These are phyloP conservation scores for Cantharis lateralis DNA, from an alignment of 2,888 invertebrate genomes.

Conservation along the genomic window DNA sequence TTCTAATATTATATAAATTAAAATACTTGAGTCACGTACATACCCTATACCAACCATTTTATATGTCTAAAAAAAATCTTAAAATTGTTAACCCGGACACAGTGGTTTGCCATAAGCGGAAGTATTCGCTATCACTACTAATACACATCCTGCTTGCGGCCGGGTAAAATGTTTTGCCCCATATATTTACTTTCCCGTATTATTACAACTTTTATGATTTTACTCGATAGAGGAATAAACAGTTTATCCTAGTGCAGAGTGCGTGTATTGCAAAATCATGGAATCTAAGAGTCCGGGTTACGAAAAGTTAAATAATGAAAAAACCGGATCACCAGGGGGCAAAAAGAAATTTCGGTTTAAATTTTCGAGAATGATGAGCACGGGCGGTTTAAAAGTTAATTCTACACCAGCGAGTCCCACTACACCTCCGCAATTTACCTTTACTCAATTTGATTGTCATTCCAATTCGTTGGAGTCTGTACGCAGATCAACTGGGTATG, in stretches of 20 bases:
- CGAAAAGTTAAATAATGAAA: slow-evolving; percentile 35
- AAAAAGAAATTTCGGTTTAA: slow-evolving; percentile 37
- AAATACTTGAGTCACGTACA: background rate
- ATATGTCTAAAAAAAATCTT: background rate
- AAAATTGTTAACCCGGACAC: slow-evolving; percentile 10
- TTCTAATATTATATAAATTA: too few species aligned
- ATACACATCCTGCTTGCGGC: slow-evolving; percentile 26
- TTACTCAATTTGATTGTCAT: slow-evolving; percentile 9
- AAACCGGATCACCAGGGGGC: slow-evolving; percentile 29
- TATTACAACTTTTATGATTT: slow-evolving; percentile 13
- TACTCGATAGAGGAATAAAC: background rate
- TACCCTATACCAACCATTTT: background rate
- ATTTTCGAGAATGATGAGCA: slow-evolving; percentile 43
- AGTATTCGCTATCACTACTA: slow-evolving; percentile 20
- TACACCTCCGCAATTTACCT: slow-evolving; percentile 2
- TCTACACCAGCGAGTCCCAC: slow-evolving; percentile 26
- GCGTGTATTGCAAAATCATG: slow-evolving; percentile 31
- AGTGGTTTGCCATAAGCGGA: slow-evolving; percentile 27
- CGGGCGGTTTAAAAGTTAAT: slow-evolving; percentile 31
- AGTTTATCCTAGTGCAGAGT: background rate
- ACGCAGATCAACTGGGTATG: slow-evolving; percentile 14
- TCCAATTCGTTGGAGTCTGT: slow-evolving; percentile 22
- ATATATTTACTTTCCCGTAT: slow-evolving; percentile 6
- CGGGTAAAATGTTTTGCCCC: background rate
- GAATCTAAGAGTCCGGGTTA: slow-evolving; percentile 39